phyloP scores from a whole-genome alignment of 2,888 invertebrate genomes.

The Ophion costatus region DNA sequence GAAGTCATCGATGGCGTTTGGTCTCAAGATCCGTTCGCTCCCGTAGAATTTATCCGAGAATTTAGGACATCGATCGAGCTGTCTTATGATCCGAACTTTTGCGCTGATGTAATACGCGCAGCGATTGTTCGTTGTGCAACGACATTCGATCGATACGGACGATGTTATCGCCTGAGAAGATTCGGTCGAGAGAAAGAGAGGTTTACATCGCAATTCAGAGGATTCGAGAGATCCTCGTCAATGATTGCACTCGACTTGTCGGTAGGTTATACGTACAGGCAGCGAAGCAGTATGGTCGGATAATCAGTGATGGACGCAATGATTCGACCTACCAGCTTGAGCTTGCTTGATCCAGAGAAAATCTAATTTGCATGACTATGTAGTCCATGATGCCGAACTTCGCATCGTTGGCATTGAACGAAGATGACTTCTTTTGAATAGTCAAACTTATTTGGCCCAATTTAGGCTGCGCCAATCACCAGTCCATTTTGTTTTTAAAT shows the following conservation, averaged over 20 bases:
- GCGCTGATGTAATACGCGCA: background rate
- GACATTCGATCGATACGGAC: background rate
- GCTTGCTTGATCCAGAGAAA: background rate
- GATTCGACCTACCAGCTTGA: too few relatives aligned
- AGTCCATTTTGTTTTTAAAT: too few relatives aligned
- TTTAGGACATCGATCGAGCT: conserved; percentile 15
- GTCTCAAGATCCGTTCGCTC: conserved; percentile 13
- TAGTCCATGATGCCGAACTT: too few relatives aligned
- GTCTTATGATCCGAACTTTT: background rate
- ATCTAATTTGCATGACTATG: background rate
- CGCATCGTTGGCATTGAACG: too few relatives aligned
- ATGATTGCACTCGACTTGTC: background rate
- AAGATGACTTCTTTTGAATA: too few relatives aligned
- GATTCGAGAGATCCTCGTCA: background rate
- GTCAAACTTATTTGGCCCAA: too few relatives aligned
- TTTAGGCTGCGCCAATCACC: too few relatives aligned
- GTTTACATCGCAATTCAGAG: background rate
- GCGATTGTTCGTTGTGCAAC: conserved; percentile 1
- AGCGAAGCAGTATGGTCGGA: background rate
- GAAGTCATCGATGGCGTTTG: conserved; percentile 34
- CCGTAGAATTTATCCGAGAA: conserved; percentile 7
- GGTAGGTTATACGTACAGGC: background rate
- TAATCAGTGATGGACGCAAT: too few relatives aligned
- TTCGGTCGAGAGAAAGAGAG: background rate
- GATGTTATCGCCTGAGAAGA: background rate